These are phyloP conservation scores for Sebastiscus tertius DNA, from an alignment of 2,797 vertebrate genomes.

Conservation along the genomic window DNA sequence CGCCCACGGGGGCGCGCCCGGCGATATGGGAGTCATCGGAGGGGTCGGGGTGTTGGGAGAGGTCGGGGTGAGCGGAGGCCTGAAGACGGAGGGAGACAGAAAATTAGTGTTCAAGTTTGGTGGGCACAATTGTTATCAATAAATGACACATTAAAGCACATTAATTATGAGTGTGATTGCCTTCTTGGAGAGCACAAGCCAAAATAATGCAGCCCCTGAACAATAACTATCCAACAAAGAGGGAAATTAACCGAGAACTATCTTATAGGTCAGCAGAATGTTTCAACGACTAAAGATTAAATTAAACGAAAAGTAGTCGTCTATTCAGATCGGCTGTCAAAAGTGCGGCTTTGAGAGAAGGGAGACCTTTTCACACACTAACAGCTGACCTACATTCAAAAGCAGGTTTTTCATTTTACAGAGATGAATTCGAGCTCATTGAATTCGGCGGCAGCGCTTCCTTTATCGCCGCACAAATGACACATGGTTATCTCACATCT, in stretches of 20 bases:
- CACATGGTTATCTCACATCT: constrained; percentile 27
- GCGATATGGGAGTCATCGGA: constrained; percentile 83
- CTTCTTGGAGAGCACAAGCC: neutral
- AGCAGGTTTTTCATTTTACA: constrained; percentile 8
- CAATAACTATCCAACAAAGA: neutral
- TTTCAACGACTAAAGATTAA: neutral
- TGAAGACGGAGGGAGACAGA: neutral
- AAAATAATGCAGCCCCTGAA: neutral
- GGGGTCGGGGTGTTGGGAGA: constrained; percentile 69
- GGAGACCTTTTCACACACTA: neutral
- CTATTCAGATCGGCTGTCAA: neutral
- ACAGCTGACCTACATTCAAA: constrained; percentile 26
- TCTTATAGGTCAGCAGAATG: constrained; percentile 5
- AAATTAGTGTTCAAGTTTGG: neutral
- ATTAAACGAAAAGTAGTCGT: neutral
- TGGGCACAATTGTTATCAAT: neutral
- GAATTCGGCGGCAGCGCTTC: neutral
- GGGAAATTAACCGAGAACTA: neutral
- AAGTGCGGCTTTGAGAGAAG: neutral
- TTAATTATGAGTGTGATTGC: neutral
- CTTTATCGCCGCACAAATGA: constrained; percentile 14
- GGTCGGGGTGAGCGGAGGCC: constrained; percentile 69
- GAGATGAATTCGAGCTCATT: neutral
- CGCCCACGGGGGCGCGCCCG: constrained; percentile 80
- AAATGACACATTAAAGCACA: neutral